phyloP scores from a whole-genome alignment of 2,797 vertebrate genomes.

The Bovichtus variegatus region DNA sequence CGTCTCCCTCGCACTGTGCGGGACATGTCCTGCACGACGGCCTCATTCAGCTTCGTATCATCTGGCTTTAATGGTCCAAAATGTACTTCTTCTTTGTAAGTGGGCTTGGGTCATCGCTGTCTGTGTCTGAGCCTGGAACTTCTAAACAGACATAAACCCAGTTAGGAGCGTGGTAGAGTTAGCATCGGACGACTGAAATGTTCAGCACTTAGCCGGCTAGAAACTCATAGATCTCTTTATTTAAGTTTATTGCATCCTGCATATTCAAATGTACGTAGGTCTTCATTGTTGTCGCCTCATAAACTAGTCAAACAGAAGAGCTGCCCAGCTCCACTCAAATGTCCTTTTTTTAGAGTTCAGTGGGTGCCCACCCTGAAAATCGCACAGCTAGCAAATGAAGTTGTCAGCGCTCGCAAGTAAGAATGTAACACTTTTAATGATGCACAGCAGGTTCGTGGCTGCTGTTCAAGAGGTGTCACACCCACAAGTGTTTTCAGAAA shows the following conservation, averaged over 20 bases:
- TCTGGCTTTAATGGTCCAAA: not conserved
- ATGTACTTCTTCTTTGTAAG: not conserved
- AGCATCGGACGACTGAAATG: not conserved
- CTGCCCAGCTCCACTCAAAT: too few species aligned
- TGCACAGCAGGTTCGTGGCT: too few species aligned
- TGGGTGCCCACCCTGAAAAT: too few species aligned
- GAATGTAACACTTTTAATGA: too few species aligned
- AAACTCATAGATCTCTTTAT: not conserved
- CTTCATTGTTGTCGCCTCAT: not conserved
- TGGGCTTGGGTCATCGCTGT: not conserved
- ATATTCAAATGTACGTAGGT: not conserved
- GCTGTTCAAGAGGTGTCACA: too few species aligned
- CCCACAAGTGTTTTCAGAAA: too few species aligned
- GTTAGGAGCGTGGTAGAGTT: not conserved
- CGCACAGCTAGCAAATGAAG: too few species aligned
- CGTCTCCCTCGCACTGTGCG: not conserved
- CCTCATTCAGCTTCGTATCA: slow-evolving; percentile 9
- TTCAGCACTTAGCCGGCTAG: not conserved
- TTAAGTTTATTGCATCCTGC: not conserved
- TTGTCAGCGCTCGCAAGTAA: too few species aligned
- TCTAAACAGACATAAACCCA: not conserved
- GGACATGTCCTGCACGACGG: not conserved
- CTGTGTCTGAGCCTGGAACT: not conserved
- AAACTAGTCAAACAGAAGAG: too few species aligned
- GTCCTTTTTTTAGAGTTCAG: too few species aligned